A percentile compares a stretch with the other conserved stretches of the same genome.
Conservation (phyloP, 2,888 invertebrate species). For the Drosophila monieri region DNA sequence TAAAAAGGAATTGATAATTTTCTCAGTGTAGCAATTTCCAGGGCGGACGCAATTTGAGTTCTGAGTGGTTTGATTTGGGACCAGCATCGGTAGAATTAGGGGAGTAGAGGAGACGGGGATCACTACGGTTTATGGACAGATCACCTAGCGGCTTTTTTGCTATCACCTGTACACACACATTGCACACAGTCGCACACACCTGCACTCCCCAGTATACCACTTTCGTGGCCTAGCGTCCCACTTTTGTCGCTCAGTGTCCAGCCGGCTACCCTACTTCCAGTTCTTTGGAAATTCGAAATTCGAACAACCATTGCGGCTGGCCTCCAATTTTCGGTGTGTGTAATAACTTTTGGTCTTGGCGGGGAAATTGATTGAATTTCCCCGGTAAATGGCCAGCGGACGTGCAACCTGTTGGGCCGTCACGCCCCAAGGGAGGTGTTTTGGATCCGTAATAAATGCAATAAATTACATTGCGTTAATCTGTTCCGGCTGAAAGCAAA, state of each 20-base stretch:
- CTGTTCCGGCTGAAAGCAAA: constrained; percentile 25
- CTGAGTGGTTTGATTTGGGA: constrained; percentile 64
- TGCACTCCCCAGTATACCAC: constrained; percentile 40
- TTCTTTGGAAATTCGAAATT: constrained; percentile 33
- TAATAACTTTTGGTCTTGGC: constrained; percentile 53
- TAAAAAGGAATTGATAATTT: background rate
- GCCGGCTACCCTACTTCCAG: constrained; percentile 60
- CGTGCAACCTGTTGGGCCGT: constrained; percentile 33
- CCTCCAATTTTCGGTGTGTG: constrained; percentile 47
- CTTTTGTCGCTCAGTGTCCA: constrained; percentile 41
- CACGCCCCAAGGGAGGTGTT: constrained; percentile 20
- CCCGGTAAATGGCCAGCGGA: constrained; percentile 27
- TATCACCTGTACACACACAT: constrained; percentile 25
- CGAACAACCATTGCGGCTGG: constrained; percentile 40
- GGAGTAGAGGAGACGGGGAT: constrained; percentile 6
- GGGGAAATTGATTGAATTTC: constrained; percentile 58
- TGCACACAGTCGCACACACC: constrained; percentile 20
- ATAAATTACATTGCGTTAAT: constrained; percentile 34
- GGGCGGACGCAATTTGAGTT: constrained; percentile 56
- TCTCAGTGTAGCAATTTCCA: constrained; percentile 12
- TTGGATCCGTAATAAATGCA: constrained; percentile 25
- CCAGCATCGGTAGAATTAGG: constrained; percentile 11
- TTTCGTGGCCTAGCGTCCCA: constrained; percentile 58
- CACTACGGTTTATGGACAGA: constrained; percentile 60
- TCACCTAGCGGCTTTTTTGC: constrained; percentile 62